Base-by-base conservation (phyloP, 2,888 invertebrate species). In the Heterodera filipjevi region DNA sequence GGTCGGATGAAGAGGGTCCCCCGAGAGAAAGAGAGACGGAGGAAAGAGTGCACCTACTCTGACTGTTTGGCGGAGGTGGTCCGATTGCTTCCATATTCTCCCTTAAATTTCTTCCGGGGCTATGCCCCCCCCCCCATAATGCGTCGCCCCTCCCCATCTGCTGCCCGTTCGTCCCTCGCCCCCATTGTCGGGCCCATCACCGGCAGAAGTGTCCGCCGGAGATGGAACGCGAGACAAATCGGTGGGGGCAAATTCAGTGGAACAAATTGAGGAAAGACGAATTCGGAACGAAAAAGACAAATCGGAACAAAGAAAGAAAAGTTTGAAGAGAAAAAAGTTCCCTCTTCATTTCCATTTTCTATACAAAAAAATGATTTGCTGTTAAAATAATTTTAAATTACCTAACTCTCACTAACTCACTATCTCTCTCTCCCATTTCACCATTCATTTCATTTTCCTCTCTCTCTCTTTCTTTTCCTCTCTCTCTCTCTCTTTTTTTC, bases 201-300 rank as follows among this genome's bases (percentile, higher is more conserved):
- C 33, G 33, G 33, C 32, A 35, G 68, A 68, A 35, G 68, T 35
- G 68, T 64, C 75, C 75, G 22, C 75, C 66, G 10, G 75, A 75
- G 59, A 66, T 75, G 66, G 75, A 75, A 64, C 68, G 68, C 33
- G 68, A 68, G 35, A 68, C 68, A 8, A 68, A 68, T 27, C 68
- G 35, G 68, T 68, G 68, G 33, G 68, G n/a, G n/a, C n/a, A n/a
- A n/a, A n/a, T n/a, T n/a, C n/a, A n/a, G n/a, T n/a, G n/a, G n/a
- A n/a, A n/a, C n/a, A n/a, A n/a, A n/a, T n/a, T n/a, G n/a, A n/a
- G n/a, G n/a, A n/a, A n/a, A n/a, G 19, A 14, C 16, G 16, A 14
- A 49, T 16, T 49, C 39, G 19, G 1, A 16, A 22, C 53, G 22
- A 22, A 53, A 53, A 16, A 22, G 5, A 19, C 22, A 53, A 53